These are phyloP conservation scores for Lucilia sericata DNA, from an alignment of 1,140 invertebrate genomes.

Conservation along the genomic window DNA sequence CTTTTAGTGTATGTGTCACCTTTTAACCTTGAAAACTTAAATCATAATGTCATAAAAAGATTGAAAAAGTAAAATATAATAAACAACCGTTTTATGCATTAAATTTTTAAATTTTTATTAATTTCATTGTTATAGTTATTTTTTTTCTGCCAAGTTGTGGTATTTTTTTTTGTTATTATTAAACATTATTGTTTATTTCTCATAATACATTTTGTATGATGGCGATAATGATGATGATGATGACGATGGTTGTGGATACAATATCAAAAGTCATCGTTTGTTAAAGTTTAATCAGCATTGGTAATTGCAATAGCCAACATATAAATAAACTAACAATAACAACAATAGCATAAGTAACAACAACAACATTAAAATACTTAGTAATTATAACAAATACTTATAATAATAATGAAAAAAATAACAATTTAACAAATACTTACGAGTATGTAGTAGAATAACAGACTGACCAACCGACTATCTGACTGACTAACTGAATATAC, in stretches of 20 bases:
- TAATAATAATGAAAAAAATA: not conserved
- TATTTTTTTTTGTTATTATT: slow-evolving; percentile 28
- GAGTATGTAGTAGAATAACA: no score
- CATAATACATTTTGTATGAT: slow-evolving; percentile 9
- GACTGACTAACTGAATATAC: no score
- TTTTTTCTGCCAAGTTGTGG: not conserved
- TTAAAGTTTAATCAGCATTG: slow-evolving; percentile 42
- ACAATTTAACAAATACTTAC: not conserved
- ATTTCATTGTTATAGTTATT: slow-evolving; percentile 17
- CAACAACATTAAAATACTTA: not conserved
- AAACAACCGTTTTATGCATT: slow-evolving; percentile 23
- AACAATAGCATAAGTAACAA: not conserved
- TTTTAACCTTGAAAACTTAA: slow-evolving; percentile 36
- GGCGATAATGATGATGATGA: no score
- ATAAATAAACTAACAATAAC: not conserved
- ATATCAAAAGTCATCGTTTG: slow-evolving; percentile 44
- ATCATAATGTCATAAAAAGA: slow-evolving; percentile 26
- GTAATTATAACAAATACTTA: not conserved
- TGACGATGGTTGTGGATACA: slow-evolving; percentile 13
- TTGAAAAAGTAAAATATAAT: not conserved
- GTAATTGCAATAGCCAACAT: slow-evolving; percentile 36
- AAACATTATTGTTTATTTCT: slow-evolving; percentile 3
- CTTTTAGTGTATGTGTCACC: slow-evolving; percentile 5
- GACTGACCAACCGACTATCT: no score
- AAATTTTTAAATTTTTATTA: not conserved